Evolutionary conservation across 2,888 invertebrate genomes (phyloP).

Genomic region (Lasioglossum vierecki): DNA sequence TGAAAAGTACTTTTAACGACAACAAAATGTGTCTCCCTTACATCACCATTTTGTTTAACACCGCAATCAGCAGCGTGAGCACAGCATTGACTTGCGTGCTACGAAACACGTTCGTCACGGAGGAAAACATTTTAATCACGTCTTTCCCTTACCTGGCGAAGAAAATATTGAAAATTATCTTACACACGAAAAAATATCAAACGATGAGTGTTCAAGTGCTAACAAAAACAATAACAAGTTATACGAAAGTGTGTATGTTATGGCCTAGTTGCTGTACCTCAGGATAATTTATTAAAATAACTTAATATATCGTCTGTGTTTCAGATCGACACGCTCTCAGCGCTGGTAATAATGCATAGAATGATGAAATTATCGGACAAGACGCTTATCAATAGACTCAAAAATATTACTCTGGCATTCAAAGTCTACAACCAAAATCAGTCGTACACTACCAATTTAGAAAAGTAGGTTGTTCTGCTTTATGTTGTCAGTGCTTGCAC

Average conservation of each 20-base stretch:
- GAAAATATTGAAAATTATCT: conserved; percentile 62
- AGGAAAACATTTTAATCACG: conserved; percentile 40
- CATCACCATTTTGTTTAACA: conserved; percentile 66
- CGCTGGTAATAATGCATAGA: conserved; percentile 61
- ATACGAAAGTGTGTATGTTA: conserved; percentile 58
- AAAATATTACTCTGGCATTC: conserved; percentile 41
- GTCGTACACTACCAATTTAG: conserved; percentile 25
- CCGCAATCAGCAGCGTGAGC: conserved; percentile 65
- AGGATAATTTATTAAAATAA: conserved; percentile 10
- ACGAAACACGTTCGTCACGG: neutral
- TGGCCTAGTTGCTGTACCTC: neutral
- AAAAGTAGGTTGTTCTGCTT: conserved; percentile 38
- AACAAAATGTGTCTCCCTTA: conserved; percentile 43
- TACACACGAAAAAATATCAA: conserved; percentile 57
- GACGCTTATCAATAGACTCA: conserved; percentile 30
- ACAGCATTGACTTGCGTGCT: conserved; percentile 51
- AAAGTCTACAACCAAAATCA: conserved; percentile 40
- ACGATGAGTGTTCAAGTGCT: conserved; percentile 58
- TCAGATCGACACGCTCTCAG: conserved; percentile 68
- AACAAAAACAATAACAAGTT: conserved; percentile 58
- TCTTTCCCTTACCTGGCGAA: conserved; percentile 66
- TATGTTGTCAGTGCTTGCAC: neutral
- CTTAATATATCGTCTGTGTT: conserved; percentile 20
- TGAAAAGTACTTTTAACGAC: conserved; percentile 40
- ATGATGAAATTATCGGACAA: conserved; percentile 45